Percentiles rank a stretch among this genome's conserved stretches.
Evolutionary conservation across 2,888 invertebrate species (phyloP).

Genomic region (Apocheima hispidaria): DNA sequence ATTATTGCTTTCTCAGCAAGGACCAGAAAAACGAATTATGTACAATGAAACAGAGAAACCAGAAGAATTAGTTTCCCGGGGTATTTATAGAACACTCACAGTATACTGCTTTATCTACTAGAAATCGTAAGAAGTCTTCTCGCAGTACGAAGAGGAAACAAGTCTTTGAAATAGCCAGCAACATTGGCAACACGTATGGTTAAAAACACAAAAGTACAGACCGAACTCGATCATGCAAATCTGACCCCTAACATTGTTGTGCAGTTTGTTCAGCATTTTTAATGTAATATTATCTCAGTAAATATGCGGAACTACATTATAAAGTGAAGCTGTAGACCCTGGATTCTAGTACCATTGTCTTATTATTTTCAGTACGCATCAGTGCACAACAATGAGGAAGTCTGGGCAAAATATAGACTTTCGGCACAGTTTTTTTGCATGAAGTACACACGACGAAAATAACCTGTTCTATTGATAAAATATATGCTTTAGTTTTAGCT

Average conservation of each 20-base stretch:
- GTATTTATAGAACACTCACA: too few species aligned
- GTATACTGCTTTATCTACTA: too few species aligned
- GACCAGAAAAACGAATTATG: too few species aligned
- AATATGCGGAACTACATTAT: slow-evolving; percentile 20
- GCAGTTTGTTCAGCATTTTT: slow-evolving; percentile 6
- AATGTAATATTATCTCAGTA: slow-evolving; percentile 6
- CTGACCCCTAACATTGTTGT: slow-evolving; percentile 26
- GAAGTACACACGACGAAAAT: not conserved
- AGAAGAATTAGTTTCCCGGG: not conserved
- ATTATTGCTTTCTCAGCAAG: too few species aligned
- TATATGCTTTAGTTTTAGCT: not conserved
- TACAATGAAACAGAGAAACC: not conserved
- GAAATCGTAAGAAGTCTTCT: not conserved
- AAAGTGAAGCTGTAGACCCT: slow-evolving; percentile 29
- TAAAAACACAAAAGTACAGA: slow-evolving; percentile 30
- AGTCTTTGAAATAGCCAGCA: not conserved
- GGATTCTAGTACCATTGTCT: slow-evolving; percentile 26
- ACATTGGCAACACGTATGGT: slow-evolving; percentile 1
- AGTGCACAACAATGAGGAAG: slow-evolving; percentile 33
- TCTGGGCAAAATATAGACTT: slow-evolving; percentile 18
- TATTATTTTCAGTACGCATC: slow-evolving; percentile 24
- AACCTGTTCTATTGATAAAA: not conserved
- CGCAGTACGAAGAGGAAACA: not conserved
- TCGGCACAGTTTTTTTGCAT: slow-evolving; percentile 10
- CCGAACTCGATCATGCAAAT: slow-evolving; percentile 20